Conservation (phyloP, 2,797 vertebrate genomes). For the Pangasius djambal region DNA sequence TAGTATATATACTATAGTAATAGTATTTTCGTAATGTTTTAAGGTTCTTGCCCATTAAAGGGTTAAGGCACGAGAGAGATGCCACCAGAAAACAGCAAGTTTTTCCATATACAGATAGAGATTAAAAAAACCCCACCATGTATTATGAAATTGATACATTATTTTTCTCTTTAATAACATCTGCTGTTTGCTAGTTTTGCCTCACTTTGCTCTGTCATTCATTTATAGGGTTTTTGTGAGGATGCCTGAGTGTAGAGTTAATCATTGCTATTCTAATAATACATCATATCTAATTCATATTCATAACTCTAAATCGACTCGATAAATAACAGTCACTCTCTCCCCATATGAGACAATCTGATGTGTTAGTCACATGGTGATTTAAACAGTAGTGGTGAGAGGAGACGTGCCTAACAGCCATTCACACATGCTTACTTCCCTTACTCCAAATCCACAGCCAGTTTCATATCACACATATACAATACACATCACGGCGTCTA, state of each 20-base stretch:
- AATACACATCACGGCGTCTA: not conserved
- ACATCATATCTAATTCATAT: conserved; percentile 6
- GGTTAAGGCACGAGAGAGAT: not conserved
- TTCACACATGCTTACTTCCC: conserved; percentile 43
- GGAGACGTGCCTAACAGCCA: conserved; percentile 52
- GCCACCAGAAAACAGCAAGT: not conserved
- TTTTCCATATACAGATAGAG: too few relatives aligned
- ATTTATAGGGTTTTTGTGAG: not conserved
- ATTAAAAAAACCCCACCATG: not conserved
- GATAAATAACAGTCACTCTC: not conserved
- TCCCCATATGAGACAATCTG: conserved; percentile 18
- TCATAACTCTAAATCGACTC: not conserved
- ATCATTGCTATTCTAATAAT: not conserved
- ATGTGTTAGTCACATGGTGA: conserved; percentile 39
- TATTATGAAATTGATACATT: not conserved
- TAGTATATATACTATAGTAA: too few relatives aligned
- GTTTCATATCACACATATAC: conserved; percentile 42
- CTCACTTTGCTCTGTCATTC: not conserved
- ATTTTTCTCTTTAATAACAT: conserved; percentile 3
- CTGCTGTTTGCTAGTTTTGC: not conserved
- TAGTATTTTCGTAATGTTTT: too few relatives aligned
- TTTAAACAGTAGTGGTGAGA: conserved; percentile 37
- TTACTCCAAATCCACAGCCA: conserved; percentile 32
- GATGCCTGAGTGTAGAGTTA: not conserved
- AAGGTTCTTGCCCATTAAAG: too few relatives aligned